Evolutionary conservation across 2,797 vertebrate species (phyloP).

Genomic region (Coregonus sp.): DNA sequence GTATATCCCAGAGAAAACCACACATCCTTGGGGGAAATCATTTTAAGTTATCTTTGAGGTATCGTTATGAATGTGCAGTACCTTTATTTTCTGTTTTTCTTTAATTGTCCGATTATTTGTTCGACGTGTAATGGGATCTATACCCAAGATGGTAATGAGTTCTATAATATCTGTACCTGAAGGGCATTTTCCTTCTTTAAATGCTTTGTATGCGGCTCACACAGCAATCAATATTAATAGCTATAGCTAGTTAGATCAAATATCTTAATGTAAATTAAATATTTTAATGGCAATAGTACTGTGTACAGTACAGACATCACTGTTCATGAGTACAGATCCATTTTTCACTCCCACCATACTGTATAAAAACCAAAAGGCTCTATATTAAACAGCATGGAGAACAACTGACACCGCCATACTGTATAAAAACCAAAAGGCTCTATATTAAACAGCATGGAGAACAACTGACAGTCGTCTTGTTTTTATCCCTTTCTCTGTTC

Average conservation of each 20-base stretch:
- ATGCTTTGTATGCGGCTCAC: constrained; percentile 39
- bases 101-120: constrained; percentile 40
- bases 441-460: constrained; percentile 75
- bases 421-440: constrained; percentile 62
- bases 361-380: constrained; percentile 62
- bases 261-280: constrained; percentile 51
- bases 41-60: constrained; percentile 15
- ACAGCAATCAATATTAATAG: constrained; percentile 41
- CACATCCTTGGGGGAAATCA: constrained; percentile 14
- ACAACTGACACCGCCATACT: constrained; percentile 39
- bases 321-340: constrained; percentile 46
- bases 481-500: constrained; percentile 19
- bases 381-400: constrained; percentile 75
- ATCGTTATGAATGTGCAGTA: constrained; percentile 41
- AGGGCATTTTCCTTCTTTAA: constrained; percentile 28
- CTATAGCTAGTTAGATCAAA: constrained; percentile 29
- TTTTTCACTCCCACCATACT: constrained; percentile 56
- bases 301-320: constrained; percentile 55
- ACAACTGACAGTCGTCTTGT: constrained; percentile 35
- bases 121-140: constrained; percentile 26
- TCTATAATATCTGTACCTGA: constrained; percentile 9
- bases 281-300: constrained; percentile 69
- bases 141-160: constrained; percentile 8
- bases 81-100: constrained; percentile 18
- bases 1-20: background rate